Evolutionary conservation across 2,113 vertebrate genomes (phyloP), one percentile per base, ranked within the genome.

Genomic region (Cercopithecus mona): DNA sequence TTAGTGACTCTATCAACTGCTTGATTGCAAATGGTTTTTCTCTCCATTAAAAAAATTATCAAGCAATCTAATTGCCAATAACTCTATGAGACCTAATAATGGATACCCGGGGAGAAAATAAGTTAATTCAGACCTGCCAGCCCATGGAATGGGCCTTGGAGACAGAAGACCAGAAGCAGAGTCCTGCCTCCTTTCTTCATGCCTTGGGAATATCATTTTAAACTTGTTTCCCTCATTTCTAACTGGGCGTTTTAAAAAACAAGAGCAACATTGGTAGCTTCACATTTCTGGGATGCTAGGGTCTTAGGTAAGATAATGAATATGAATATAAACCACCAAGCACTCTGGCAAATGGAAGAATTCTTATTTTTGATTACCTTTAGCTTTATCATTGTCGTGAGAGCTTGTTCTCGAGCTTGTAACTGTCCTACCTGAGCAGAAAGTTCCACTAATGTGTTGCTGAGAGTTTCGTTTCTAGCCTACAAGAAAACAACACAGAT

Each of bases 321-420:
- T 14, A 3, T 57, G 72, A 50, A 16, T 2, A 18, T 17, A 13
- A 25, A 45, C 35, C 35, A 48, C 27, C 16, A 40, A 45, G 76
- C 10, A 12, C 43, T n/a, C 85, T n/a, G 50, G 75, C 12, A 17
- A 70, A 66, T 0, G 20, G 13, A 61, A 32, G 57, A 2, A 2
- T 3, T 35, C 8, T 25, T 23, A 30, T 16, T 68, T 52, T 50
- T 9, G 78, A 43, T 98, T 98, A 99, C 99, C 99, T 99, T 99
- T 25, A 99, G 98, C 93, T 98, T 99, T 72, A 99, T 99, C 99
- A 99, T 99, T 1, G 99, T 99, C 25, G 99, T 98, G 45, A 99
- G 99, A 64, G 99, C 99, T 98, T 99, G 99, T 79, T 99, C 99
- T n/a, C 99, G 99, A 0, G 98, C 99, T 96, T 99, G 99, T 91